phyloP scores from a whole-genome alignment of 2,113 vertebrate species.

The Pterocles gutturalis region DNA sequence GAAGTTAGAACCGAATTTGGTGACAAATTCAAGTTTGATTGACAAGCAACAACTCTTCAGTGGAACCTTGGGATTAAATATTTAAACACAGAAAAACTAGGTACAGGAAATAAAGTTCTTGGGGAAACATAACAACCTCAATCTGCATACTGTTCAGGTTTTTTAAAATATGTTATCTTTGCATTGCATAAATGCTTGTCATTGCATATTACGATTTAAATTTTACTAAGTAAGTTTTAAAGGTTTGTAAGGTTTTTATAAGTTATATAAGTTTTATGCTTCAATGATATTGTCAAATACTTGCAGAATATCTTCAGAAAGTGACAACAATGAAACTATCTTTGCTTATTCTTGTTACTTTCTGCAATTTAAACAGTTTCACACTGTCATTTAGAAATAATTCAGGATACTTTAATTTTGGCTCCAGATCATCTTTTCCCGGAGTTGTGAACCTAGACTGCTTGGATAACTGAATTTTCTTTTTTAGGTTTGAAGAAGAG shows the following conservation, averaged over 20 bases:
- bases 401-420: not conserved
- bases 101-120: not conserved
- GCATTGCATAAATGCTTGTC: not conserved
- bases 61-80: not conserved
- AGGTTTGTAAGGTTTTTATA: not conserved
- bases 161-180: not conserved
- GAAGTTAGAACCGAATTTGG: not conserved
- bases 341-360: not conserved
- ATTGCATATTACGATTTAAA: not conserved
- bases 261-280: not conserved
- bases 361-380: not conserved
- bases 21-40: not conserved
- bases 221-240: not conserved
- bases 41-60: not conserved
- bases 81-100: not conserved
- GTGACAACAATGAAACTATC: not conserved
- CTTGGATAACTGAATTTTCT: conserved; percentile 42
- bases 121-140: not conserved
- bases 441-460: not conserved
- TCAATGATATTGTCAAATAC: not conserved
- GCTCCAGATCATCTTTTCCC: not conserved
- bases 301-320: not conserved
- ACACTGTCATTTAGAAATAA: not conserved
- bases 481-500: not conserved
- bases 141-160: not conserved